Base-by-base conservation (phyloP, 2,888 invertebrate species). In the Trichacis sp. region DNA sequence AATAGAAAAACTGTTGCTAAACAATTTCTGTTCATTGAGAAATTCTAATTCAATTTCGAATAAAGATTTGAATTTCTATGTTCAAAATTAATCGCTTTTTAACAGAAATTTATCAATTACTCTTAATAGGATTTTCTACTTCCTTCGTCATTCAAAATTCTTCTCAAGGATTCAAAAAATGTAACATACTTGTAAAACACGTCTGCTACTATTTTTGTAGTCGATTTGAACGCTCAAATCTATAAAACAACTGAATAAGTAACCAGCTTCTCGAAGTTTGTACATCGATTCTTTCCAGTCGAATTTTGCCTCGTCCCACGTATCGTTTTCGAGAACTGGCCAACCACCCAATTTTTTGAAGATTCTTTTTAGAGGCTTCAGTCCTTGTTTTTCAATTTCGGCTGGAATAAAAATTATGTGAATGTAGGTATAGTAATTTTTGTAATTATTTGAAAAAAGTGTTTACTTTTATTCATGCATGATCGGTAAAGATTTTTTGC, bases 171-270 rank as follows among this genome's bases (percentile, higher is more conserved):
- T 24, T 24, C 2, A 12, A 40, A 40, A 15, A 12, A 15, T 9
- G 1, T 2, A 9, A 84, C 90, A 89, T 88, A 95, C 95, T 86
- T 95, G 94, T 77, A 96, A 93, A 50, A 94, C 88, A 65, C 95
- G 88, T 75, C 88, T 89, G 0, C 93, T 92, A 33, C 94, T 95
- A 84, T 96, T 96, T 84, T 95, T 95, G 62, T 95, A 88, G 84
- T 96, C 96, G 5, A 93, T 92, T 29, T 93, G 92, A 76, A 96
- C 92, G 36, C 95, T 95, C 83, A 96, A 94, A 82, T 96, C 95
- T 36, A 96, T 88, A 83, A 96, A 92, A 81, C 95, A 95, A 85
- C 96, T 95, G 63, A 94, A 92, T 68, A 94, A 94, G 85, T 94
- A 95, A 1, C 96, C 96, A 50, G 89, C 86, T 53, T 87, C 85